These are phyloP conservation scores for Alentia gelatinosa DNA, from an alignment of 2,888 invertebrate species.

Conservation along the genomic window DNA sequence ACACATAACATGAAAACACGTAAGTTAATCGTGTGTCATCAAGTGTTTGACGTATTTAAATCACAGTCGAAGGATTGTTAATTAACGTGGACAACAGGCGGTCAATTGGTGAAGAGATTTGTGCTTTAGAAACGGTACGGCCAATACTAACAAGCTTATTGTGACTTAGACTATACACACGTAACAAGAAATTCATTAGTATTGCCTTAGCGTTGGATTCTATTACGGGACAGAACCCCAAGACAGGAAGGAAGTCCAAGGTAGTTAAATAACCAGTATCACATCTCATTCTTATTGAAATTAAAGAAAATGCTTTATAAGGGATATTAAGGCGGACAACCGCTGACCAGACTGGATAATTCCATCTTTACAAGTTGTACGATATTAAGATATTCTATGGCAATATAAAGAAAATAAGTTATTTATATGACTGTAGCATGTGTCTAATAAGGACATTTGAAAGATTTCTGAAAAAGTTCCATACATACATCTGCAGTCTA, in stretches of 20 bases:
- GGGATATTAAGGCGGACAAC: no score
- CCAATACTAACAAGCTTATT: constrained; percentile 10
- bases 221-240: not conserved
- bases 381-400: no score
- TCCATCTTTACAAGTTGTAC: no score
- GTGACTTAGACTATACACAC: not conserved
- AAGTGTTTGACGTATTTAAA: constrained; percentile 35
- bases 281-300: not conserved
- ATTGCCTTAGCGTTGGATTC: not conserved
- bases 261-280: not conserved
- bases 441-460: no score
- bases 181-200: not conserved
- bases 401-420: no score
- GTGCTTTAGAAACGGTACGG: not conserved
- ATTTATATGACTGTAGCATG: no score
- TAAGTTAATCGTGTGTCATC: constrained; percentile 36
- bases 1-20: constrained; percentile 37
- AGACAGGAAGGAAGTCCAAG: not conserved
- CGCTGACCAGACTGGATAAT: no score
- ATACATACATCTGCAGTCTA: no score
- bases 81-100: not conserved
- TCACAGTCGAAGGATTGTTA: constrained; percentile 19
- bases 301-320: no score
- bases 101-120: not conserved
- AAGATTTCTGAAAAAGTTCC: no score